A percentile compares a stretch with the other conserved stretches of the same genome.
These are phyloP conservation scores for Vanacampus margaritifer DNA, from an alignment of 2,113 vertebrate species.

Conservation along the genomic window DNA sequence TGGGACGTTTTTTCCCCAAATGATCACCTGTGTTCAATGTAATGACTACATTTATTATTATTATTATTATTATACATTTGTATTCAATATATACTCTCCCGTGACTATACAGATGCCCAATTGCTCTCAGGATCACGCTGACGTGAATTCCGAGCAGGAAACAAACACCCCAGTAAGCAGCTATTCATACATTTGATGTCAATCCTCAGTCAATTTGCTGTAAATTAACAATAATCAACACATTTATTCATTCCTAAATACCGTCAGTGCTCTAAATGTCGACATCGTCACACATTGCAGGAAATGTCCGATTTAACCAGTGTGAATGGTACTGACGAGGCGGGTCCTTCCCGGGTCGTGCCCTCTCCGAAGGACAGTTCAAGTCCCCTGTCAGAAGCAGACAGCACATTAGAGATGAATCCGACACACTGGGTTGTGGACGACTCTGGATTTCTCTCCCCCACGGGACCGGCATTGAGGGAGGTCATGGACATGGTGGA, in stretches of 20 bases:
- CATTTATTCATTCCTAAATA: neutral
- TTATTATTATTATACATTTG: neutral
- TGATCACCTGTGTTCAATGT: neutral
- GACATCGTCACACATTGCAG: slow-evolving; percentile 20
- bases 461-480: slow-evolving; percentile 75
- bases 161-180: slow-evolving; percentile 42
- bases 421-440: slow-evolving; percentile 85
- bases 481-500: slow-evolving; percentile 94
- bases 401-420: slow-evolving; percentile 50
- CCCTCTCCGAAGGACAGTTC: slow-evolving; percentile 37
- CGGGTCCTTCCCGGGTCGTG: slow-evolving; percentile 7
- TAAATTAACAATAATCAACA: neutral
- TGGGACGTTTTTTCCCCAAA: slow-evolving; percentile 6
- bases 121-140: slow-evolving; percentile 38
- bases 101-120: slow-evolving; percentile 43
- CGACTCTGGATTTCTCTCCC: slow-evolving; percentile 82
- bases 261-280: neutral
- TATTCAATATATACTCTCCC: neutral
- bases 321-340: slow-evolving; percentile 13
- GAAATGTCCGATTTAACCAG: slow-evolving; percentile 14
- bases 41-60: neutral
- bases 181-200: neutral
- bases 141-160: slow-evolving; percentile 41
- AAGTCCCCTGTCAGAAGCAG: slow-evolving; percentile 51
- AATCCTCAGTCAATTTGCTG: neutral